Percentiles rank a stretch among this genome's conserved stretches.
Evolutionary conservation across 2,113 vertebrate genomes (phyloP).

Genomic region (Hemiprocne comata): DNA sequence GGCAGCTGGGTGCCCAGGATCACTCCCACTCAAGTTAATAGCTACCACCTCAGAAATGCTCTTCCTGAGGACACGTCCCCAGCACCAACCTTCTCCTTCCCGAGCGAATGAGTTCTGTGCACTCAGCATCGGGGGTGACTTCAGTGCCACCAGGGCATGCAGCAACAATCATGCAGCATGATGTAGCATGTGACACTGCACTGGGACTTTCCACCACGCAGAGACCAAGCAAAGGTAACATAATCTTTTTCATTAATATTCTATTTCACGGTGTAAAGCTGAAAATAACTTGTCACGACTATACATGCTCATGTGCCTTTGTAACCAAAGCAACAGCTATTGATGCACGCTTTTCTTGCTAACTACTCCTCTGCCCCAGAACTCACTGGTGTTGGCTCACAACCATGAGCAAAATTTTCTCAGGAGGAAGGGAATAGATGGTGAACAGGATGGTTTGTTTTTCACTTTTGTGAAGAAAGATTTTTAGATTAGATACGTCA

Average conservation of each 20-base stretch:
- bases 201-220: not conserved
- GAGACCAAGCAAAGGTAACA: constrained; percentile 36
- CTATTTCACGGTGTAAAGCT: constrained; percentile 29
- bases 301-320: constrained; percentile 33
- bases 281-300: constrained; percentile 65
- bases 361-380: constrained; percentile 42
- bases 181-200: constrained; percentile 20
- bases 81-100: not conserved
- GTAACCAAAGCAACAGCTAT: constrained; percentile 70
- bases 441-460: not conserved
- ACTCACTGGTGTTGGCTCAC: not conserved
- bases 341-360: constrained; percentile 13
- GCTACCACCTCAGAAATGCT: not conserved
- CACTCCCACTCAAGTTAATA: constrained; percentile 49
- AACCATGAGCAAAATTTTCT: not conserved
- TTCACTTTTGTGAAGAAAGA: not conserved
- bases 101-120: not conserved
- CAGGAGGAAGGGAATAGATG: not conserved
- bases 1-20: constrained; percentile 45
- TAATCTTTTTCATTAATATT: constrained; percentile 30
- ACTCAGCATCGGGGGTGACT: not conserved
- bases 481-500: not conserved
- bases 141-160: not conserved
- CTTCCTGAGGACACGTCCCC: not conserved
- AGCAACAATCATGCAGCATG: not conserved